These are phyloP conservation scores for Gadus macrocephalus DNA, from an alignment of 2,113 vertebrate genomes.

Conservation along the genomic window DNA sequence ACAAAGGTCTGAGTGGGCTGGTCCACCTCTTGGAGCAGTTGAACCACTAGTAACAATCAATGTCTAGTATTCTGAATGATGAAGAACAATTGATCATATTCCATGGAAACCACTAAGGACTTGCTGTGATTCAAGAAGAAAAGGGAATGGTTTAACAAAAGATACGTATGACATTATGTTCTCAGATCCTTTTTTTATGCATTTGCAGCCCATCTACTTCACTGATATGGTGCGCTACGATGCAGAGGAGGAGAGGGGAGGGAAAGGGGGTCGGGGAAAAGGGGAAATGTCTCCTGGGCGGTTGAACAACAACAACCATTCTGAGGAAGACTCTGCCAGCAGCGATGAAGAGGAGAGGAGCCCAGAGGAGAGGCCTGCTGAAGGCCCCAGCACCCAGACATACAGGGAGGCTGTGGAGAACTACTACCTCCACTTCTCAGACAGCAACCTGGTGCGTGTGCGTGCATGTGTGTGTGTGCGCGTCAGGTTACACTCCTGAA, in stretches of 20 bases:
- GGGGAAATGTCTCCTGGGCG: background rate
- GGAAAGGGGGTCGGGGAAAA: conserved; percentile 4
- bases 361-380: conserved; percentile 11
- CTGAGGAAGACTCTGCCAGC: background rate
- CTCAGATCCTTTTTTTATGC: background rate
- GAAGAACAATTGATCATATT: no score
- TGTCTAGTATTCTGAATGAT: no score
- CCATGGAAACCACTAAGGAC: no score
- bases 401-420: conserved; percentile 76
- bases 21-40: no score
- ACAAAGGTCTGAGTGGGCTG: no score
- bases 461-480: background rate
- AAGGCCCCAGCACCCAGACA: conserved; percentile 49
- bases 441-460: conserved; percentile 80
- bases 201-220: conserved; percentile 80
- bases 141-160: no score
- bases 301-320: background rate
- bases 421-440: conserved; percentile 76
- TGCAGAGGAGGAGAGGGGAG: conserved; percentile 1
- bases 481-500: background rate
- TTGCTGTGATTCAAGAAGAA: no score
- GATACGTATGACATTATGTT: background rate
- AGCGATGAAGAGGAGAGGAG: background rate
- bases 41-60: no score
- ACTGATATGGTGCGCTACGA: conserved; percentile 72